Percentiles rank a stretch among this genome's conserved stretches.
These are phyloP conservation scores for Campopleginae sp. DNA, from an alignment of 2,888 invertebrate species.

Conservation along the genomic window DNA sequence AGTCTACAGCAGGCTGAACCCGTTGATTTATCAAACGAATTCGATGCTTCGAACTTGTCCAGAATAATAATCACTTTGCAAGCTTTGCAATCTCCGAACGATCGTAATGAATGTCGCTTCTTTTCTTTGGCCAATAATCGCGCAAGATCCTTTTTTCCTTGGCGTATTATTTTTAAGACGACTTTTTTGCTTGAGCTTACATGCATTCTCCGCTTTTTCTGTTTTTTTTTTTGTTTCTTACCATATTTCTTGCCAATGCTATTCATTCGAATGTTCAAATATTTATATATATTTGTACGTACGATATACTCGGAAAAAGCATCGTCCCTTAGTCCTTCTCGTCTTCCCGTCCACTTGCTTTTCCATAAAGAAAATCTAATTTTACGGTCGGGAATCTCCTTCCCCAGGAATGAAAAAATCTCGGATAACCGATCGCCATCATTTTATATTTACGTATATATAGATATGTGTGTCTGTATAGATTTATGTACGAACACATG, in stretches of 20 bases:
- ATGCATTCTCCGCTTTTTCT: not conserved
- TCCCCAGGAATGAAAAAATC: conserved; percentile 5
- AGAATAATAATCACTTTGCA: too few species aligned
- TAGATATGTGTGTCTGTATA: not conserved
- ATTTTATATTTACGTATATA: not conserved
- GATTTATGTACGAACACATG: not conserved
- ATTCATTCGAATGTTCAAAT: not conserved
- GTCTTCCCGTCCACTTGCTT: conserved; percentile 24
- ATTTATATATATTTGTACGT: not conserved
- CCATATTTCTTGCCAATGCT: not conserved
- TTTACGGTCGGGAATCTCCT: conserved; percentile 30
- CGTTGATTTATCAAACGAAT: not conserved
- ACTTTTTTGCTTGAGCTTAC: not conserved
- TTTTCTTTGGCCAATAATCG: too few species aligned
- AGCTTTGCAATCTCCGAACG: too few species aligned
- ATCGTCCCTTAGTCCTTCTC: conserved; percentile 6
- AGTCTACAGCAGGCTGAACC: too few species aligned
- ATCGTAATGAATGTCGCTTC: not conserved
- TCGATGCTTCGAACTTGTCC: not conserved
- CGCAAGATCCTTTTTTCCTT: too few species aligned
- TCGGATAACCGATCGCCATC: conserved; percentile 1
- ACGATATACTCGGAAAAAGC: not conserved
- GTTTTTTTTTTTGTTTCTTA: not conserved
- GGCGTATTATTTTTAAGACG: too few species aligned
- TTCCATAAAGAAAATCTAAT: conserved; percentile 34